phyloP scores from a whole-genome alignment of 1,140 invertebrate genomes.

The Anoplophora glabripennis region DNA sequence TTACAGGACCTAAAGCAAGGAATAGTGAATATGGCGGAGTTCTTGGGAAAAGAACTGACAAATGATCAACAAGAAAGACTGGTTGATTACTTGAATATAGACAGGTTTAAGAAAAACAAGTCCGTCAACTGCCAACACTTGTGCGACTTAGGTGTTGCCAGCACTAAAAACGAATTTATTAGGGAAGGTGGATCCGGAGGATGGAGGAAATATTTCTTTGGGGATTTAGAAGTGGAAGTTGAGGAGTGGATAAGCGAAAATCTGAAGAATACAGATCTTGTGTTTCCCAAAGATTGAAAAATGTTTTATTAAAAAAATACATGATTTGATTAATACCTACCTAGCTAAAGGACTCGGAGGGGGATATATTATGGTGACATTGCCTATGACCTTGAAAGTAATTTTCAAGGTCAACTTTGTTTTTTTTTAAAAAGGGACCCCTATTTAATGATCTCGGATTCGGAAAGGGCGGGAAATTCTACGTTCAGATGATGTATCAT shows the following conservation, averaged over 20 bases:
- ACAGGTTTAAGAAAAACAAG: constrained; percentile 70
- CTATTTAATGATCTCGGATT: too few relatives aligned
- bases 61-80: constrained; percentile 55
- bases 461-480: too few relatives aligned
- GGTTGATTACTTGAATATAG: constrained; percentile 62
- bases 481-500: too few relatives aligned
- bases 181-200: constrained; percentile 61
- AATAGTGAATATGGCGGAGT: constrained; percentile 55
- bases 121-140: constrained; percentile 66
- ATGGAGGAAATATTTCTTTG: constrained; percentile 63
- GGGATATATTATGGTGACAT: too few relatives aligned
- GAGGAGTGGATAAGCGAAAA: constrained; percentile 64
- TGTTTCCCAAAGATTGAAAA: constrained; percentile 48
- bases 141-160: constrained; percentile 56
- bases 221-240: constrained; percentile 56
- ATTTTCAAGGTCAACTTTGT: too few relatives aligned
- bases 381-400: too few relatives aligned
- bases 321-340: too few relatives aligned
- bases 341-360: too few relatives aligned
- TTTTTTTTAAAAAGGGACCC: too few relatives aligned
- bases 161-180: constrained; percentile 55
- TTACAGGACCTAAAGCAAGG: constrained; percentile 54
- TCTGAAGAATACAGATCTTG: constrained; percentile 56
- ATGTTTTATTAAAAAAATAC: too few relatives aligned
- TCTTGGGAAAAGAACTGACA: constrained; percentile 57